These are phyloP conservation scores for Xestobium rufovillosum DNA, from an alignment of 2,888 invertebrate genomes.

Conservation along the genomic window DNA sequence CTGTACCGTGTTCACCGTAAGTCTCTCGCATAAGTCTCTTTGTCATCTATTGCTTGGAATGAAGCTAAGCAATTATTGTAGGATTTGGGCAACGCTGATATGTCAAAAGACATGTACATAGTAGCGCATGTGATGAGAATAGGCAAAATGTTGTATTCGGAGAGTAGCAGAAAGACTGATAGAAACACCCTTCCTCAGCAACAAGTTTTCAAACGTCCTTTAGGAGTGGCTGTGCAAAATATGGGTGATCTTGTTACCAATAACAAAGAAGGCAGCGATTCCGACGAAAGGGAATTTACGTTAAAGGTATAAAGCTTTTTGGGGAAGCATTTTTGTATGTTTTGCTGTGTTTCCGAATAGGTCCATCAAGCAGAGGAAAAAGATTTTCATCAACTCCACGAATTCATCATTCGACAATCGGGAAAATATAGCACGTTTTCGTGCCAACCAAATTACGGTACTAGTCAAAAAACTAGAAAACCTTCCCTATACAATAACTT, in stretches of 20 bases:
- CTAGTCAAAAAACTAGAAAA: neutral
- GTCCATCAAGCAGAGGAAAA: slow-evolving; percentile 82
- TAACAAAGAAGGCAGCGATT: slow-evolving; percentile 48
- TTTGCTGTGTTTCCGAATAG: slow-evolving; percentile 38
- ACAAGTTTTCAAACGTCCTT: slow-evolving; percentile 63
- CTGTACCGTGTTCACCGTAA: slow-evolving; percentile 76
- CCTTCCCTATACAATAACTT: slow-evolving; percentile 3
- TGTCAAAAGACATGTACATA: slow-evolving; percentile 77
- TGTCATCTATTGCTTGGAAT: slow-evolving; percentile 6
- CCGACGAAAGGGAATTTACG: slow-evolving; percentile 69
- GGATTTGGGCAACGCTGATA: slow-evolving; percentile 79
- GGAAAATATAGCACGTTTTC: slow-evolving; percentile 77
- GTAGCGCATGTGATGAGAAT: slow-evolving; percentile 86
- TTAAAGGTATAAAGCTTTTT: slow-evolving; percentile 57
- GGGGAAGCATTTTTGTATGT: too few species aligned
- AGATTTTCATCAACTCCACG: slow-evolving; percentile 85
- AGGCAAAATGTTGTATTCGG: slow-evolving; percentile 69
- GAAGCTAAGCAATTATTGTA: slow-evolving; percentile 35
- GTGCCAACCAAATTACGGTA: slow-evolving; percentile 77
- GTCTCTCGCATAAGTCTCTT: slow-evolving; percentile 17
- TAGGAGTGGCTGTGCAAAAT: slow-evolving; percentile 78
- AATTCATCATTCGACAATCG: slow-evolving; percentile 77
- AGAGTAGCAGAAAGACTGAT: slow-evolving; percentile 46
- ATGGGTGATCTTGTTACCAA: slow-evolving; percentile 60
- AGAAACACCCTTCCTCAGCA: slow-evolving; percentile 35